Base-by-base conservation (phyloP, 2,888 invertebrate genomes). In the Cosmopolites sordidus region DNA sequence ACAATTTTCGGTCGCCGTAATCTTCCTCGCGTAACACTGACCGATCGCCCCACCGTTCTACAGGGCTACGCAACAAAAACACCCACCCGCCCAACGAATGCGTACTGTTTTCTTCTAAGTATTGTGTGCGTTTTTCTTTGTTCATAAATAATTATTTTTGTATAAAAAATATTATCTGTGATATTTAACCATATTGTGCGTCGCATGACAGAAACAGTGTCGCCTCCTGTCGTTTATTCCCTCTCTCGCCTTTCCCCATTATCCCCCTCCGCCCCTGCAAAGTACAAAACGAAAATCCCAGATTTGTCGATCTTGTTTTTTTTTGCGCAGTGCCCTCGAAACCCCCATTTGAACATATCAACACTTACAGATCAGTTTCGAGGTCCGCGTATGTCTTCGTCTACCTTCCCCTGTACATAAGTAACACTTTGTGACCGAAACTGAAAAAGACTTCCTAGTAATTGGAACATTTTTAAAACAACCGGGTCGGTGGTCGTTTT, bases 121-220 rank as follows among this genome's bases (percentile, higher is more conserved):
- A n/a, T 16, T 45, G 17, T 18, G 37, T 37, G 37, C 6, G 18
- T 44, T 37, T 45, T 46, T 46, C 22, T 46, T 27, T 15, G 15
- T 46, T 38, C 46, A 22, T 46, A 33, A 33, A 33, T 33, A 33
- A 33, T 33, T 16, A 15, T 50, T n/a, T 38, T 43, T 15, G 16
- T 42, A 16, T 41, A 38, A 49, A 40, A 40, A 39, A 33, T 41
- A 40, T 40, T 30, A 40, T 51, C 51, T 51, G 51, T 51, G 51
- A 51, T 51, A 51, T 46, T 41, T 27, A 27, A 38, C 11, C 33
- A 33, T 33, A 51, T 45, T 29, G 16, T 30, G 41, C 43, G 38
- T 40, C 22, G 16, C 51, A 45, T 51, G 51, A 51, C 51, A 50
- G 33, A 49, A 43, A 37, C 43, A 49, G 37, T 30, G 16, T n/a